These are phyloP conservation scores for Fragum whitleyi DNA, from an alignment of 2,888 invertebrate species.

Conservation along the genomic window DNA sequence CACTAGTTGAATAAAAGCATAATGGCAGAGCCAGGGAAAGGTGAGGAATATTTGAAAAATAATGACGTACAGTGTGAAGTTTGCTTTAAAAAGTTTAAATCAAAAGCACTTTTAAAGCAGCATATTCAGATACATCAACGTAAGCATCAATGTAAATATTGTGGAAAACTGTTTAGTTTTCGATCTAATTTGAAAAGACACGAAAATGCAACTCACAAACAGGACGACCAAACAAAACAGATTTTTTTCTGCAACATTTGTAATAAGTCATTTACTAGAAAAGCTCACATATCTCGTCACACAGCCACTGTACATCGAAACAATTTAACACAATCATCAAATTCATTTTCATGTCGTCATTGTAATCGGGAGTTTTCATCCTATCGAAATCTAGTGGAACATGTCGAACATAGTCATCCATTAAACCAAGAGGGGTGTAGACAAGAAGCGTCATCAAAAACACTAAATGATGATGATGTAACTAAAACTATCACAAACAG, in stretches of 20 bases:
- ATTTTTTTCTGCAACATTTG: constrained; percentile 33
- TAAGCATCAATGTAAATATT: constrained; percentile 18
- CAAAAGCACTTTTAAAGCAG: not conserved
- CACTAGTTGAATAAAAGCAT: too few relatives aligned
- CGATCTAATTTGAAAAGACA: constrained; percentile 13
- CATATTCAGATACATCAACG: constrained; percentile 27
- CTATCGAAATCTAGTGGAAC: constrained; percentile 11
- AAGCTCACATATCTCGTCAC: constrained; percentile 28
- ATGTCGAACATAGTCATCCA: constrained; percentile 17
- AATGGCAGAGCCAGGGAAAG: not conserved
- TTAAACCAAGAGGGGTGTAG: constrained; percentile 12
- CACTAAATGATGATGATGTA: constrained; percentile 3
- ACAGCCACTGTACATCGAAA: constrained; percentile 14
- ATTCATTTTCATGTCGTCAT: constrained; percentile 14
- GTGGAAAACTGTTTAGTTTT: constrained; percentile 8
- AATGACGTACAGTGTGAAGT: not conserved
- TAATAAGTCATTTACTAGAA: constrained; percentile 36
- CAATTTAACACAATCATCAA: too few relatives aligned
- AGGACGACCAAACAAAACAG: not conserved
- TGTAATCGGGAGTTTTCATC: constrained; percentile 14
- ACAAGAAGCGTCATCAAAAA: not conserved
- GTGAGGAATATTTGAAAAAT: not conserved
- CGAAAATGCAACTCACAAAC: not conserved
- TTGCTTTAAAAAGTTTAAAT: constrained; percentile 11
- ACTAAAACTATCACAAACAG: not conserved